Percentiles rank a stretch among this genome's conserved stretches.
These are phyloP conservation scores for Bucorvus abyssinicus DNA, from an alignment of 2,797 vertebrate species.

Conservation along the genomic window DNA sequence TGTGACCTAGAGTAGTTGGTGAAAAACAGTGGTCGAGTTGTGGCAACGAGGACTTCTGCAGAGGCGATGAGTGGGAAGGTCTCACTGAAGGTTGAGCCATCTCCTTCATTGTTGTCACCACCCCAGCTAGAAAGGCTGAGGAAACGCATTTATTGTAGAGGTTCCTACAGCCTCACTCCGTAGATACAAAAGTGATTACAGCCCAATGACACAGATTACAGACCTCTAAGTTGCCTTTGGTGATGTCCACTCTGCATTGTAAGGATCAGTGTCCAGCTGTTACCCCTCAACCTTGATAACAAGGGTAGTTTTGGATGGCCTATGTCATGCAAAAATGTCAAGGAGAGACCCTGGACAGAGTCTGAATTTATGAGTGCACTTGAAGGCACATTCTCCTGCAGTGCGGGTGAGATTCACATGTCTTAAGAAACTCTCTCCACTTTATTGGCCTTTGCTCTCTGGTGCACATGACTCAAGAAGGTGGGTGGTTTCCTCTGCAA, in stretches of 20 bases:
- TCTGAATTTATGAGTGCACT: neutral
- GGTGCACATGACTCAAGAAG: neutral
- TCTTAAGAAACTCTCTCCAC: neutral
- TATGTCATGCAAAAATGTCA: neutral
- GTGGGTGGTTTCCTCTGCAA: neutral
- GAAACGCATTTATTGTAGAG: neutral
- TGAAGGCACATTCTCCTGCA: neutral
- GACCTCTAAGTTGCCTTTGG: neutral
- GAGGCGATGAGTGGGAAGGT: neutral
- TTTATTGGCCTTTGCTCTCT: neutral
- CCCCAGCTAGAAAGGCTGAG: neutral
- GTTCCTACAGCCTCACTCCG: neutral
- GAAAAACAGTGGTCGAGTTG: neutral
- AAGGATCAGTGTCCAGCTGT: neutral
- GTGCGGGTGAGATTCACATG: neutral
- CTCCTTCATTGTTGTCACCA: neutral
- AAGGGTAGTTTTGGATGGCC: neutral
- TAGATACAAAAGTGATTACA: neutral
- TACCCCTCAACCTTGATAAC: neutral
- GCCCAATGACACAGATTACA: neutral
- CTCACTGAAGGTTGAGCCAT: rapidly evolving
- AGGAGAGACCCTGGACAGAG: neutral
- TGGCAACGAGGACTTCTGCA: neutral
- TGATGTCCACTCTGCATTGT: neutral
- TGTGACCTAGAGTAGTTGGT: neutral